Conservation (phyloP, 2,888 invertebrate genomes). For the Strigamia maritima region DNA sequence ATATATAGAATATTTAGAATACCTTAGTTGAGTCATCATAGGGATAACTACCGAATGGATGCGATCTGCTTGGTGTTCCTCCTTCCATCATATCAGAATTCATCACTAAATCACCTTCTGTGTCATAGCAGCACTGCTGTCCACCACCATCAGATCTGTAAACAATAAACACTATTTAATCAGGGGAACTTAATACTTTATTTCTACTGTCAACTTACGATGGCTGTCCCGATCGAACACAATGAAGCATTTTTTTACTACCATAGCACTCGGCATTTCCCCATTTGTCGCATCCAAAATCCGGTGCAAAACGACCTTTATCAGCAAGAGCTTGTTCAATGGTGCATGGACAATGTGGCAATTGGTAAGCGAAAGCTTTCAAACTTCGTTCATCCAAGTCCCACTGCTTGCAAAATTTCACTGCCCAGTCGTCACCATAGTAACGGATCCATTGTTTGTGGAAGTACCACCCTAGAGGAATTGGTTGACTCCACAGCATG, state of each 20-base stretch:
- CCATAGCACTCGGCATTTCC: constrained; percentile 79
- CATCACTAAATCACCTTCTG: constrained; percentile 83
- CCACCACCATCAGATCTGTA: constrained; percentile 70
- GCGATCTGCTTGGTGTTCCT: constrained; percentile 67
- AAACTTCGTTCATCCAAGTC: constrained; percentile 73
- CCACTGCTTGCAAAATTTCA: constrained; percentile 84
- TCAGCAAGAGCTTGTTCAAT: constrained; percentile 85
- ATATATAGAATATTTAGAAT: too few species aligned
- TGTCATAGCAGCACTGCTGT: constrained; percentile 97
- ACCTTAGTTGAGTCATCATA: constrained; percentile 94
- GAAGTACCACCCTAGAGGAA: constrained; percentile 91
- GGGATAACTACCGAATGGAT: constrained; percentile 86
- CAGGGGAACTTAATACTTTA: too few species aligned
- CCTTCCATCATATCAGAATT: constrained; percentile 96
- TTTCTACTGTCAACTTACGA: constrained; percentile 63
- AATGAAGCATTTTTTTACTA: constrained; percentile 86
- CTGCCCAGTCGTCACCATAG: constrained; percentile 78
- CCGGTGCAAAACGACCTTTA: constrained; percentile 87
- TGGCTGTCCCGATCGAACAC: constrained; percentile 84
- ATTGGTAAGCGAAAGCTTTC: constrained; percentile 79
- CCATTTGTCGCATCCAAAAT: constrained; percentile 85
- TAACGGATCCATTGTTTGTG: constrained; percentile 79
- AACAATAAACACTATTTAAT: background rate
- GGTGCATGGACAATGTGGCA: constrained; percentile 77
- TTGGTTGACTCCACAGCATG: constrained; percentile 83